A percentile compares a stretch with the other conserved stretches of the same genome.
Conservation (phyloP, 1,140 invertebrate species). For the Tetragnatha versicolor region DNA sequence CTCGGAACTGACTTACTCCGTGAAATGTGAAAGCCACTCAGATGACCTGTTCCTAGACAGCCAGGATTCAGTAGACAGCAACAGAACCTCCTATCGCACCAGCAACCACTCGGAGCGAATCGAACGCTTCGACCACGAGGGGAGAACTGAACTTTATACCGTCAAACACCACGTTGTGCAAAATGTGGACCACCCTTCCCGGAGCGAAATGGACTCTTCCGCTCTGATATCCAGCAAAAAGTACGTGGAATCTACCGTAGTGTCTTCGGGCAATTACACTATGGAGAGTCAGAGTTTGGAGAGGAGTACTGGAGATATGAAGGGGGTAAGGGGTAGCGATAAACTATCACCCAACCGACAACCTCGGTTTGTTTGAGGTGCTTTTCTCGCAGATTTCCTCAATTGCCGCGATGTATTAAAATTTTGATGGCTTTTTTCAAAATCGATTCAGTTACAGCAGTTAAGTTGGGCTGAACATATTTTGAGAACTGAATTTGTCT, state of each 20-base stretch:
- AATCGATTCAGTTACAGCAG: not conserved
- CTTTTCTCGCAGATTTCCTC: not conserved
- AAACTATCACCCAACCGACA: constrained; percentile 39
- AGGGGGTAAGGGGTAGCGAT: constrained; percentile 8
- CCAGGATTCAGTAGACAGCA: not conserved
- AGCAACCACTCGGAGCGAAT: constrained; percentile 26
- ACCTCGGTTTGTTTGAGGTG: constrained; percentile 35
- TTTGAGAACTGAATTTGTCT: not conserved
- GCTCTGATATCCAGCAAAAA: not conserved
- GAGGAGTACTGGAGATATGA: not conserved
- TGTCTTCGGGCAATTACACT: not conserved
- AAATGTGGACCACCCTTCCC: constrained; percentile 13
- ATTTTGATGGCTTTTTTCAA: not conserved
- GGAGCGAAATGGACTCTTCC: not conserved
- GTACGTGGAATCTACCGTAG: not conserved
- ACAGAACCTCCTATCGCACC: not conserved
- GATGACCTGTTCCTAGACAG: not conserved
- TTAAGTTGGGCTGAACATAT: not conserved
- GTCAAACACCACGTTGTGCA: constrained; percentile 40
- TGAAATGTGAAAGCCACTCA: constrained; percentile 24
- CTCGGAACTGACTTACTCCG: constrained; percentile 28
- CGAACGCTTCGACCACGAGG: not conserved
- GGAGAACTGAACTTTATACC: constrained; percentile 28
- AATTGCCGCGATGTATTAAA: not conserved
- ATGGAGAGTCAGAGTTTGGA: not conserved